Conservation (phyloP, 2,797 vertebrate species). For the Myotis vivesi region DNA sequence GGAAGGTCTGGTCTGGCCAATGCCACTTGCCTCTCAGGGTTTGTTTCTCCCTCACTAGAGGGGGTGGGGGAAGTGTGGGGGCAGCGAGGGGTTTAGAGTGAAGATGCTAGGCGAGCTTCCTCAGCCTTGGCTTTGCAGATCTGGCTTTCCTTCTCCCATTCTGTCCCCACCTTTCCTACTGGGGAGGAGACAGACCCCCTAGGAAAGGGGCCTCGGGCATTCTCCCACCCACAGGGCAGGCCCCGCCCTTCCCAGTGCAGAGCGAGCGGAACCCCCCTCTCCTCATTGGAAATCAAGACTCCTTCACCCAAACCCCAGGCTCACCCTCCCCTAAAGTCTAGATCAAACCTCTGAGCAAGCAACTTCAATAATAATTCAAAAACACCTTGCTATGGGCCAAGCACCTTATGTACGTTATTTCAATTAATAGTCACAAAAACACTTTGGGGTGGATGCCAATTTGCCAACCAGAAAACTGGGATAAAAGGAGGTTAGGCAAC, state of each 20-base stretch:
- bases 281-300: not conserved
- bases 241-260: not conserved
- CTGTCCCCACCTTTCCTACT: not conserved
- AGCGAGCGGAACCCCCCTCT: not conserved
- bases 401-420: not conserved
- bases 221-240: not conserved
- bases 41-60: not conserved
- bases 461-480: not conserved
- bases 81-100: not conserved
- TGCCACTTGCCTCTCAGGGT: not conserved
- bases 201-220: not conserved
- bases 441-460: not conserved
- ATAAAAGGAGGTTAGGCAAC: not conserved
- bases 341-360: not conserved
- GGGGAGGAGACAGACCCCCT: not conserved
- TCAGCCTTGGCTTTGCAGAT: not conserved
- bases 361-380: conserved; percentile 31
- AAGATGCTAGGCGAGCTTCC: not conserved
- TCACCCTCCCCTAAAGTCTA: not conserved
- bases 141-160: not conserved
- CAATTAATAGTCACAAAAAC: not conserved
- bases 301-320: not conserved
- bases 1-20: not conserved
- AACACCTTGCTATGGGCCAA: not conserved
- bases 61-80: no score